phyloP scores from a whole-genome alignment of 2,888 invertebrate genomes.

The Amphipyra tragopoginis region DNA sequence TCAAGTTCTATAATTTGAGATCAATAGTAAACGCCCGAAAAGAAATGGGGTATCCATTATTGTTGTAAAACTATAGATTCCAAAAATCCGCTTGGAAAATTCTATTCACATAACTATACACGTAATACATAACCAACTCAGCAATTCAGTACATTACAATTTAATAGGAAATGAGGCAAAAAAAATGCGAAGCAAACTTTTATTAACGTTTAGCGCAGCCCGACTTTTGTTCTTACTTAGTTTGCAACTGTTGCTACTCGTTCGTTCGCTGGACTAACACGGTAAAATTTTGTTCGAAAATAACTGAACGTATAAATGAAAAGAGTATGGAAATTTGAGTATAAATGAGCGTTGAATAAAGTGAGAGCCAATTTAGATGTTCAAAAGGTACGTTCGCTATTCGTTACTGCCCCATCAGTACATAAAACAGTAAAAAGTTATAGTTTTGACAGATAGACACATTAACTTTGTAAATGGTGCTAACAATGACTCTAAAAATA shows the following conservation, averaged over 20 bases:
- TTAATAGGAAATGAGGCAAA: constrained; percentile 26
- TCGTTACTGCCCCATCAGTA: background rate
- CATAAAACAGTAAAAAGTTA: background rate
- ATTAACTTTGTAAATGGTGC: too few relatives aligned
- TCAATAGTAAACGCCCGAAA: too few relatives aligned
- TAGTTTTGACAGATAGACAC: too few relatives aligned
- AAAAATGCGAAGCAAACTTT: constrained; percentile 37
- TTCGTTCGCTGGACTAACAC: constrained; percentile 15
- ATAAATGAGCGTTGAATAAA: background rate
- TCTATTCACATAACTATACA: background rate
- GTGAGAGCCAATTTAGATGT: background rate
- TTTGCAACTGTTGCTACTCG: constrained; percentile 41
- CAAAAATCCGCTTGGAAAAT: too few relatives aligned
- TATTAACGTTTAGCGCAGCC: constrained; percentile 34
- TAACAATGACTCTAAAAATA: too few relatives aligned
- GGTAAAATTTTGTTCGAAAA: constrained; percentile 16
- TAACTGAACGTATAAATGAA: constrained; percentile 1
- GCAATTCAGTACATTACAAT: constrained; percentile 30
- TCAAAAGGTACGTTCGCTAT: background rate
- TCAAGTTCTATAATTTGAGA: too few relatives aligned
- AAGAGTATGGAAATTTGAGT: constrained; percentile 7
- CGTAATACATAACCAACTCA: background rate
- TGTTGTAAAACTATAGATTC: too few relatives aligned
- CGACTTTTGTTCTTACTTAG: constrained; percentile 51
- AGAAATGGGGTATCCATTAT: too few relatives aligned